Evolutionary conservation across 2,888 invertebrate genomes (phyloP).

Genomic region (Cloeon dipterum): DNA sequence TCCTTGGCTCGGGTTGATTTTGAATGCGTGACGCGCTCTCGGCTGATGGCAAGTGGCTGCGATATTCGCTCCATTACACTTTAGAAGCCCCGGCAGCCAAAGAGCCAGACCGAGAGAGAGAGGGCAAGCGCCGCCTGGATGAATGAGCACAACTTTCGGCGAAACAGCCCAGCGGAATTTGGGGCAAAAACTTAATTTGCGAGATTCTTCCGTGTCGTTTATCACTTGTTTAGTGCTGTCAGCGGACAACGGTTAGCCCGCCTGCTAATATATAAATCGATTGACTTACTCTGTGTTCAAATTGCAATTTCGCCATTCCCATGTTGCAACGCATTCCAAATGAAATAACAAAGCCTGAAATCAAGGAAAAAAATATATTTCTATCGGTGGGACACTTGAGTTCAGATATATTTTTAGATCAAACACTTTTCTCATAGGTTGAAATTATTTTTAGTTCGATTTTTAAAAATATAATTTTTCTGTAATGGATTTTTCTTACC

Average conservation of each 20-base stretch:
- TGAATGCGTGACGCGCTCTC: slow-evolving; percentile 1
- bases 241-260: too few relatives aligned
- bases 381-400: too few relatives aligned
- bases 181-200: too few relatives aligned
- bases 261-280: too few relatives aligned
- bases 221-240: too few relatives aligned
- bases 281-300: slow-evolving; percentile 36
- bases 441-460: neutral
- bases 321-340: slow-evolving; percentile 98
- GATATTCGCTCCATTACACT: neutral
- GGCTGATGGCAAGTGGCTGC: neutral
- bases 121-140: too few relatives aligned
- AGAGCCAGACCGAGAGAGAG: neutral
- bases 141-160: too few relatives aligned
- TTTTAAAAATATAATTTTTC: too few relatives aligned
- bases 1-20: neutral
- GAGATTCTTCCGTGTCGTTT: too few relatives aligned
- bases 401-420: too few relatives aligned
- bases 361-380: slow-evolving; percentile 3
- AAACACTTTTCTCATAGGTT: neutral
- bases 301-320: slow-evolving; percentile 85
- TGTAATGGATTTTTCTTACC: slow-evolving; percentile 23
- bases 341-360: slow-evolving; percentile 63
- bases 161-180: too few relatives aligned
- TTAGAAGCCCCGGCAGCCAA: too few relatives aligned